These are phyloP conservation scores for Diabrotica undecimpunctata DNA, from an alignment of 1,140 invertebrate species.

Conservation along the genomic window DNA sequence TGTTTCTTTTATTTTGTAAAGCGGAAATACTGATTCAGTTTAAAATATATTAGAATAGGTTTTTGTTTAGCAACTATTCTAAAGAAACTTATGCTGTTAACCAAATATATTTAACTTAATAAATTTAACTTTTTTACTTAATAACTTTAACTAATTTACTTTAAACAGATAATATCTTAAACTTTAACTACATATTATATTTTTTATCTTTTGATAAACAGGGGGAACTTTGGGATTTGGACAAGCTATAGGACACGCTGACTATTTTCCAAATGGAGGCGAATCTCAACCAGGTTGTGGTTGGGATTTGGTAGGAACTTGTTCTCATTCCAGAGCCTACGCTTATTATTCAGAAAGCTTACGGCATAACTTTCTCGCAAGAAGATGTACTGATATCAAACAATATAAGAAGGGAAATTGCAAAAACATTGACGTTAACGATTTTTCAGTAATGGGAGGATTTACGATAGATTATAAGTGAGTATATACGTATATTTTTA, in stretches of 20 bases:
- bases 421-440: slow-evolving; percentile 45
- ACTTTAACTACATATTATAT: no score
- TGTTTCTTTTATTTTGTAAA: no score
- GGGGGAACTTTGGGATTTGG: slow-evolving; percentile 57
- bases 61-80: no score
- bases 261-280: slow-evolving; percentile 71
- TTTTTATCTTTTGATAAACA: neutral
- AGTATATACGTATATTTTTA: neutral
- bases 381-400: slow-evolving; percentile 55
- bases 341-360: slow-evolving; percentile 50
- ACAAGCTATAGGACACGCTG: slow-evolving; percentile 61
- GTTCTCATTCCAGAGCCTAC: slow-evolving; percentile 57
- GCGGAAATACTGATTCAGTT: no score
- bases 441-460: neutral
- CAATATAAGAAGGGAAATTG: slow-evolving; percentile 54
- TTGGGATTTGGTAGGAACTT: slow-evolving; percentile 49
- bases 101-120: no score
- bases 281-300: slow-evolving; percentile 65
- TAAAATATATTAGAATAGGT: no score
- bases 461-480: slow-evolving; percentile 5
- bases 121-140: no score
- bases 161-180: no score
- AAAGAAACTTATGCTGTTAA: no score
- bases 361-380: slow-evolving; percentile 44
- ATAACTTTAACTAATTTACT: no score